phyloP scores from a whole-genome alignment of 2,888 invertebrate species.

The Ormia ochracea region DNA sequence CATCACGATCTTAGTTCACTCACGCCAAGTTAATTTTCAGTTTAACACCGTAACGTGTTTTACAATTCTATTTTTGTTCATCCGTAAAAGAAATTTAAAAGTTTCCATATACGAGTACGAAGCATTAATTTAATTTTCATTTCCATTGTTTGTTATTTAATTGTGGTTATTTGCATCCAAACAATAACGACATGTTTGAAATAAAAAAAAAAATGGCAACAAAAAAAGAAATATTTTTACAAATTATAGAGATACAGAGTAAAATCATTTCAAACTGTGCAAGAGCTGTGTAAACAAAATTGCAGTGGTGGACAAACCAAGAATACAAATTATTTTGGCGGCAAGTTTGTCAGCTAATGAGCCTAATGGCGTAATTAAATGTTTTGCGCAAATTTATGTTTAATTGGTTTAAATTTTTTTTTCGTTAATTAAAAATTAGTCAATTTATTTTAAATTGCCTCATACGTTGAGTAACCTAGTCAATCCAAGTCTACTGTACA shows the following conservation, averaged over 20 bases:
- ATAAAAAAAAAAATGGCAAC: slow-evolving; percentile 17
- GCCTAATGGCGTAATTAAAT: no score
- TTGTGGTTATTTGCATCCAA: slow-evolving; percentile 51
- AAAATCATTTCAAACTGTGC: slow-evolving; percentile 32
- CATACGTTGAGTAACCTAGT: no score
- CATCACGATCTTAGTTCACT: no score
- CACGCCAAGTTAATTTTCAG: no score
- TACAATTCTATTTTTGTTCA: neutral
- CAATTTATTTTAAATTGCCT: no score
- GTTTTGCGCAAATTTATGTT: no score
- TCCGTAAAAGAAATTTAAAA: neutral
- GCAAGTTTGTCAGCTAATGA: no score
- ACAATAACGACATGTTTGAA: slow-evolving; percentile 47
- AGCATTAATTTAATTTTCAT: slow-evolving; percentile 7
- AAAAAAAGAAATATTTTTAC: slow-evolving; percentile 23
- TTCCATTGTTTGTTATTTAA: slow-evolving; percentile 44
- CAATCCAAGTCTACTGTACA: no score
- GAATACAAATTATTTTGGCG: no score
- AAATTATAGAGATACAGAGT: slow-evolving; percentile 43
- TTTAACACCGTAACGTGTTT: neutral
- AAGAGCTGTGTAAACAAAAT: neutral
- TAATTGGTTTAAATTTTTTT: no score
- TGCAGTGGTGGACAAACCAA: slow-evolving; percentile 3
- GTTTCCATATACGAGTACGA: slow-evolving; percentile 10
- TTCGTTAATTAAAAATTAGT: no score